A percentile compares a stretch with the other conserved stretches of the same genome.
phyloP scores from a whole-genome alignment of 2,113 vertebrate genomes.

The Holacanthus passer region DNA sequence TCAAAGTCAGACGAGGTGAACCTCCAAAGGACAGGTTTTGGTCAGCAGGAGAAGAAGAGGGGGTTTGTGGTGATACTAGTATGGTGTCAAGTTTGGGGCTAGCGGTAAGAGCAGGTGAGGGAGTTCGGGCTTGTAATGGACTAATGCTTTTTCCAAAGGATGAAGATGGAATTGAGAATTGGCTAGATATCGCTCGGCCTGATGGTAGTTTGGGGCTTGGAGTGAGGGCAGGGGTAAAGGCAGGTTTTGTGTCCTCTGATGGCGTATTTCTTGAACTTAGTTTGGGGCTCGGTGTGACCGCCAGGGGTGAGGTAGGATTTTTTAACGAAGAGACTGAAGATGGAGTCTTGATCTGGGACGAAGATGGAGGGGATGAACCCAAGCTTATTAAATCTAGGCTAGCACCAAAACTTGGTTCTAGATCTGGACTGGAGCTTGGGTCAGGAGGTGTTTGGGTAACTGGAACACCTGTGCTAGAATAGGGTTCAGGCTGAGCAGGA shows the following conservation, averaged over 20 bases:
- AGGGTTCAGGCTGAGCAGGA: not conserved
- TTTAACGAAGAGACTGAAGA: conserved; percentile 51
- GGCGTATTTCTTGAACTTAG: conserved; percentile 13
- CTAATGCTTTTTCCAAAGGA: conserved; percentile 22
- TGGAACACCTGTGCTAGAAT: conserved; percentile 20
- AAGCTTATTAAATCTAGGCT: conserved; percentile 48
- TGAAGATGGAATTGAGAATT: conserved; percentile 11
- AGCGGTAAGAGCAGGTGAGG: not conserved
- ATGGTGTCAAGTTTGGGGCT: not conserved
- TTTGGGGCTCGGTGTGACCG: conserved; percentile 24
- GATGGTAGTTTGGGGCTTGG: conserved; percentile 34
- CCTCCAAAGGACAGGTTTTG: not conserved
- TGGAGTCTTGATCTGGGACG: conserved; percentile 6
- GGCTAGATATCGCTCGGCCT: not conserved
- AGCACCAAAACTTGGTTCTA: conserved; percentile 22
- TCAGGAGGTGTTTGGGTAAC: conserved; percentile 43
- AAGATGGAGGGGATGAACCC: conserved; percentile 60
- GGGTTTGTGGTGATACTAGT: not conserved
- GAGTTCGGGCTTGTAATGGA: conserved; percentile 3
- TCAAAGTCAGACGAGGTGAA: conserved; percentile 16
- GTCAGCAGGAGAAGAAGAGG: not conserved
- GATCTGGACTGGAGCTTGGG: conserved; percentile 38
- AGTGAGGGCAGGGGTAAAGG: not conserved
- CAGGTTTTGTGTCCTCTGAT: conserved; percentile 10
- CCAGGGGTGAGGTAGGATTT: conserved; percentile 46